Evolutionary conservation across 2,113 vertebrate genomes (phyloP), one percentile per base, ranked within the genome.

Genomic region (Gallinago paraguaiae): DNA sequence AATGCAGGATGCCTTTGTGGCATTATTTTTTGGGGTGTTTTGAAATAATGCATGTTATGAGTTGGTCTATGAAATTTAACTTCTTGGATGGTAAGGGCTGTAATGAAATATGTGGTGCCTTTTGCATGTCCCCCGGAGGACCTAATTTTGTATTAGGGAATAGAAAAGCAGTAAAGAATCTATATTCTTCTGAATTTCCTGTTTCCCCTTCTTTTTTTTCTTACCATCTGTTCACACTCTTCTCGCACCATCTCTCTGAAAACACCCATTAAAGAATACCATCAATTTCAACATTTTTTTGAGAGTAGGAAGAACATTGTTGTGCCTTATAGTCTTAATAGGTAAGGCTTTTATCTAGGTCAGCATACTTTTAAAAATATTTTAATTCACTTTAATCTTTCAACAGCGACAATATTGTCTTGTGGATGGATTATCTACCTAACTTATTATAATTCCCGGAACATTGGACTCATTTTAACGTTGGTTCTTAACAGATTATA

Each of bases 361-460:
- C 91, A 92, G 17, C 27, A 6, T 57, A 28, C 68, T 80, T 88
- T 8, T 33, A 68, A 82, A 92, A 82, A 25, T n/a, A 69, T 59
- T 65, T 77, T 94, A 94, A 96, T 90, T 60, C 69, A 64, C 70
- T 90, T 70, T 93, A 92, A 97, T 97, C 96, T 97, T 96, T 97
- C 90, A 95, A 93, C 98, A 99, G 99, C 99, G 56, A 99, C 99
- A 94, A 99, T 99, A 98, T 98, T 99, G 97, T 99, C 99, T 97
- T 99, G 99, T 97, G 99, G 99, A 97, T 99, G 99, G 99, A 99
- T 99, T 96, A 99, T 99, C 97, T 99, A 99, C 97, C 98, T 99
- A 96, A 99, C 99, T 24, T 99, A 99, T 93, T 99, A 99, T 96
- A 99, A 99, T 98, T 99, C 99, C 91, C 98, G 99, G 96, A 99